Evolutionary conservation across 2,113 vertebrate species (phyloP).

Genomic region (Panthera leo): DNA sequence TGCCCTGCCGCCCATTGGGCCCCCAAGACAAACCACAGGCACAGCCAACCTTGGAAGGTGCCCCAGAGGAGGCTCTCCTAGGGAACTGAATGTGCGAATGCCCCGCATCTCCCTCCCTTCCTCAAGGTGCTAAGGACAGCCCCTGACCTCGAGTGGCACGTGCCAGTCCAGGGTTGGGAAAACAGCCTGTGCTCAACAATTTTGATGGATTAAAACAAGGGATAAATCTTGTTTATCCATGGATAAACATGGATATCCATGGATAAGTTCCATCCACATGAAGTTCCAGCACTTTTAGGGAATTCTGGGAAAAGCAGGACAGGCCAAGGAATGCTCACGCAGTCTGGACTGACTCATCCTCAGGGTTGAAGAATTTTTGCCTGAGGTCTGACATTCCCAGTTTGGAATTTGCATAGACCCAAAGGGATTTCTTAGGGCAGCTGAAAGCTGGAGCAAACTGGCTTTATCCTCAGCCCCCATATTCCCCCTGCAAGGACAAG

Average conservation of each 20-base stretch:
- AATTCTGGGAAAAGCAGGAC: neutral
- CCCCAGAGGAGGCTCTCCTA: neutral
- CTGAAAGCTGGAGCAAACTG: neutral
- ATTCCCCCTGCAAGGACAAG: accelerated
- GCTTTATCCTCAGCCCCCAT: neutral
- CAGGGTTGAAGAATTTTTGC: neutral
- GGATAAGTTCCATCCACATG: neutral
- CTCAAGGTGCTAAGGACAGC: neutral
- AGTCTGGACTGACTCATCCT: neutral
- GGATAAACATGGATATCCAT: no score
- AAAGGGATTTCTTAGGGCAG: neutral
- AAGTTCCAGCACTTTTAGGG: neutral
- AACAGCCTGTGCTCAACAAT: neutral
- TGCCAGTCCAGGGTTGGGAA: neutral
- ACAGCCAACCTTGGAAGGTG: neutral
- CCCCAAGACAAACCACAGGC: neutral
- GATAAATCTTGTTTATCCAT: neutral
- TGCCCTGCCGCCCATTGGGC: neutral
- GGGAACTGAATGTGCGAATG: neutral
- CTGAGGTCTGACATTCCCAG: neutral
- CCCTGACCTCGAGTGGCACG: neutral
- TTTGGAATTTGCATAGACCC: neutral
- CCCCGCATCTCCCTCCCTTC: neutral
- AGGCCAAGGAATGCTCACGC: neutral
- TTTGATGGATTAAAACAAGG: neutral